A percentile compares a stretch with the other conserved stretches of the same genome.
Conservation (phyloP, 2,797 vertebrate genomes). For the Thaleichthys pacificus region DNA sequence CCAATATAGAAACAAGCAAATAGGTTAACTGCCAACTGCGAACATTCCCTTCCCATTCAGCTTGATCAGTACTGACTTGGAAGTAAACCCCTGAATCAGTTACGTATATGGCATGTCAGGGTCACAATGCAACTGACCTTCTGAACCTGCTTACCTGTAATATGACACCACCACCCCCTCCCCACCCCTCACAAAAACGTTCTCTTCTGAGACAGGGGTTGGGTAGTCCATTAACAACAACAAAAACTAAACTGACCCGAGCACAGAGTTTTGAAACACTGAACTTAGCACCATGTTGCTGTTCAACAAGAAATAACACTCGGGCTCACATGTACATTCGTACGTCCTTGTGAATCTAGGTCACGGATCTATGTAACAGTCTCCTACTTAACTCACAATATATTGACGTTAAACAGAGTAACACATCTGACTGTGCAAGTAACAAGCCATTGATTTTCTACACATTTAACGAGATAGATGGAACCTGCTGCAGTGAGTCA, state of each 20-base stretch:
- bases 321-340: too few relatives aligned
- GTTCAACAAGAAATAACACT: neutral
- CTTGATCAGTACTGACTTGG: neutral
- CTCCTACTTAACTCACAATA: neutral
- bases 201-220: too few relatives aligned
- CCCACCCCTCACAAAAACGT: too few relatives aligned
- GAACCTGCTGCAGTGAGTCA: constrained; percentile 9
- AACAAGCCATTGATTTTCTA: neutral
- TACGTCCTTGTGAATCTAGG: neutral
- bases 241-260: too few relatives aligned
- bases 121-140: neutral
- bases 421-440: neutral
- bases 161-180: neutral
- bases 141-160: neutral
- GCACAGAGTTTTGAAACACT: neutral
- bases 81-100: neutral
- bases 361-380: too few relatives aligned
- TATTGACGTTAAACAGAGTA: too few relatives aligned
- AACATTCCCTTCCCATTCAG: neutral
- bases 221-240: too few relatives aligned
- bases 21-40: neutral
- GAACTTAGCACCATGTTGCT: neutral
- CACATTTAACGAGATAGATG: neutral
- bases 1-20: neutral
- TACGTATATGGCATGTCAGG: neutral